phyloP scores from a whole-genome alignment of 2,113 vertebrate species.

The Gymnocephalus cernua region DNA sequence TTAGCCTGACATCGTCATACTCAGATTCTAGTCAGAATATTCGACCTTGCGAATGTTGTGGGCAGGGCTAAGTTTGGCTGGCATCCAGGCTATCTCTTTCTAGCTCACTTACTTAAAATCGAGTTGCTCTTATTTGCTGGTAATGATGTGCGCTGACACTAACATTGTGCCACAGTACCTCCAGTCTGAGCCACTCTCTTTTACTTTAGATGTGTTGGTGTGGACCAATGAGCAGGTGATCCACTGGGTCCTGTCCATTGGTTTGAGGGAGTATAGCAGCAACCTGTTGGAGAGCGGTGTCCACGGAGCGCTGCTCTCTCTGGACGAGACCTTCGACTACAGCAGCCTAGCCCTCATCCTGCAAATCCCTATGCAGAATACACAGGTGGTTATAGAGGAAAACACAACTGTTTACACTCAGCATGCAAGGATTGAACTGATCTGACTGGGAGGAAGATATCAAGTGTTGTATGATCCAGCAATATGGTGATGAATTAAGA shows the following conservation, averaged over 20 bases:
- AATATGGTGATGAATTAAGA: not conserved
- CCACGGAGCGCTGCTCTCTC: conserved; percentile 91
- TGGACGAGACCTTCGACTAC: conserved; percentile 97
- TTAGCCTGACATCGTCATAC: no score
- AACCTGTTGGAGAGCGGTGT: conserved; percentile 93
- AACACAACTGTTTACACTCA: not conserved
- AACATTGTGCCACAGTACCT: not conserved
- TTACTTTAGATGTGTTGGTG: conserved; percentile 90
- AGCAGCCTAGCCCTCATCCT: conserved; percentile 94
- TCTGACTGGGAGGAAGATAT: not conserved
- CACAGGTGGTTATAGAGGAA: conserved; percentile 86
- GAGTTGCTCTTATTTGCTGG: not conserved
- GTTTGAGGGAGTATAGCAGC: conserved; percentile 92
- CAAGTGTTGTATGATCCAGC: not conserved
- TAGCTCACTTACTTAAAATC: not conserved
- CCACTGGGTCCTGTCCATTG: conserved; percentile 95
- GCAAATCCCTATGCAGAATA: conserved; percentile 98
- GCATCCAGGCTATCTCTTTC: no score
- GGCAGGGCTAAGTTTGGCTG: no score
- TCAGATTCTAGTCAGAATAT: no score
- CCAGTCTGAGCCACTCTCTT: conserved; percentile 1
- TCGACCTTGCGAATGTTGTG: no score
- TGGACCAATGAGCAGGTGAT: conserved; percentile 98
- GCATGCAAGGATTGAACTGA: not conserved
- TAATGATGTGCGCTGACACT: not conserved